Percentiles rank a stretch among this genome's conserved stretches.
These are phyloP conservation scores for Choreutis nemorana DNA, from an alignment of 2,888 invertebrate species.

Conservation along the genomic window DNA sequence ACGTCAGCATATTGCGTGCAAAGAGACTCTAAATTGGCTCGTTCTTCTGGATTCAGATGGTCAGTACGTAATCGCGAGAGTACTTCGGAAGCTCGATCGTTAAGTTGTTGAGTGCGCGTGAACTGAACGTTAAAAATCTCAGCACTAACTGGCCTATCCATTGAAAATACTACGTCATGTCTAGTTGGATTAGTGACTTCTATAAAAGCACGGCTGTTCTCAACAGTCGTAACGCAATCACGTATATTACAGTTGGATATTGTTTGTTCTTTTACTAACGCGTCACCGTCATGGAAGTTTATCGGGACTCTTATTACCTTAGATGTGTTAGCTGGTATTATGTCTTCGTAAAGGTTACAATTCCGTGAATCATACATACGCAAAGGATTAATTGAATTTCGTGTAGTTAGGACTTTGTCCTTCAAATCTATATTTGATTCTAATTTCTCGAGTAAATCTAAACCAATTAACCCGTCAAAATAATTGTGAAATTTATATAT, in stretches of 20 bases:
- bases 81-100: constrained; percentile 8
- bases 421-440: constrained; percentile 14
- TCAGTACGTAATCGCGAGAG: constrained; percentile 16
- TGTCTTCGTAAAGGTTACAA: constrained; percentile 14
- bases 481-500: constrained; percentile 17
- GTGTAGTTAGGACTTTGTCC: constrained; percentile 10
- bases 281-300: constrained; percentile 12
- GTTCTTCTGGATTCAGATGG: constrained; percentile 18
- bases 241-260: constrained; percentile 14
- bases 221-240: constrained; percentile 15
- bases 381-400: constrained; percentile 9
- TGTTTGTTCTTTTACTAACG: constrained; percentile 10
- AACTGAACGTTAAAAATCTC: constrained; percentile 8
- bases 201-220: constrained; percentile 12
- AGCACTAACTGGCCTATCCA: constrained; percentile 8
- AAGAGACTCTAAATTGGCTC: constrained; percentile 11
- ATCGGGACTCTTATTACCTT: constrained; percentile 14
- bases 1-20: constrained; percentile 13
- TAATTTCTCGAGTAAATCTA: constrained; percentile 14
- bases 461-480: constrained; percentile 18
- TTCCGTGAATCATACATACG: constrained; percentile 14
- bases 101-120: constrained; percentile 2
- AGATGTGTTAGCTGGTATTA: constrained; percentile 13
- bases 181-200: constrained; percentile 13
- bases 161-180: constrained; percentile 10